A percentile compares a stretch with the other conserved stretches of the same genome.
phyloP scores from a whole-genome alignment of 2,797 vertebrate genomes.

The Psittacula derbiana region DNA sequence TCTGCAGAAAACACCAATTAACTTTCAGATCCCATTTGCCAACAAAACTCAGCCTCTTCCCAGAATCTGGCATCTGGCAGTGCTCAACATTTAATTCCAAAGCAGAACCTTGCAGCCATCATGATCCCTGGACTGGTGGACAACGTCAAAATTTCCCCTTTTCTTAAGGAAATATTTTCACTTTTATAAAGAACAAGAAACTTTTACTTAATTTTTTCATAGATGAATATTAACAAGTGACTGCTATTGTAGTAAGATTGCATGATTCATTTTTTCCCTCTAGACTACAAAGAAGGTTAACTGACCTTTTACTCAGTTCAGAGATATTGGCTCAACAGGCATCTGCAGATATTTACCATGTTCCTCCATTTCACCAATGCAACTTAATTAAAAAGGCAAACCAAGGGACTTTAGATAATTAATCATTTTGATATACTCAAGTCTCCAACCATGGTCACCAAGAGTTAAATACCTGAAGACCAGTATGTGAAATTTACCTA shows the following conservation, averaged over 20 bases:
- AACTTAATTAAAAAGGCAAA: neutral
- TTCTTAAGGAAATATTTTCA: conserved; percentile 31
- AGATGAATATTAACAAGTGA: conserved; percentile 10
- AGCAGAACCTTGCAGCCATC: conserved; percentile 62
- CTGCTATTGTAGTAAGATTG: neutral
- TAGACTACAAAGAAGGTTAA: neutral
- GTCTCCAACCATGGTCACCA: neutral
- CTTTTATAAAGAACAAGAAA: conserved; percentile 31
- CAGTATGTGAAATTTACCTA: neutral
- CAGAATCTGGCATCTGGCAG: conserved; percentile 73
- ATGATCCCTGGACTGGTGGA: conserved; percentile 30
- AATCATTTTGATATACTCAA: neutral
- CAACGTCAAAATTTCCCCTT: conserved; percentile 42
- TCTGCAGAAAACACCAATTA: conserved; percentile 82
- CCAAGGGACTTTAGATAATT: neutral
- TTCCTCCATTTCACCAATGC: neutral
- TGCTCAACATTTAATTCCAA: conserved; percentile 73
- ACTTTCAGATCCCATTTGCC: conserved; percentile 79
- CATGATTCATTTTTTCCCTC: neutral
- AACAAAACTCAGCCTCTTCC: conserved; percentile 73
- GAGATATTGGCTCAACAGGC: neutral
- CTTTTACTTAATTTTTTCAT: conserved; percentile 47
- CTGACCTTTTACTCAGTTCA: conserved; percentile 4
- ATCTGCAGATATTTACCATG: neutral
- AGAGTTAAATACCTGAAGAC: neutral